Evolutionary conservation across 2,113 vertebrate species (phyloP), one percentile per base, ranked within the genome.

Genomic region (Perognathus longimembris): DNA sequence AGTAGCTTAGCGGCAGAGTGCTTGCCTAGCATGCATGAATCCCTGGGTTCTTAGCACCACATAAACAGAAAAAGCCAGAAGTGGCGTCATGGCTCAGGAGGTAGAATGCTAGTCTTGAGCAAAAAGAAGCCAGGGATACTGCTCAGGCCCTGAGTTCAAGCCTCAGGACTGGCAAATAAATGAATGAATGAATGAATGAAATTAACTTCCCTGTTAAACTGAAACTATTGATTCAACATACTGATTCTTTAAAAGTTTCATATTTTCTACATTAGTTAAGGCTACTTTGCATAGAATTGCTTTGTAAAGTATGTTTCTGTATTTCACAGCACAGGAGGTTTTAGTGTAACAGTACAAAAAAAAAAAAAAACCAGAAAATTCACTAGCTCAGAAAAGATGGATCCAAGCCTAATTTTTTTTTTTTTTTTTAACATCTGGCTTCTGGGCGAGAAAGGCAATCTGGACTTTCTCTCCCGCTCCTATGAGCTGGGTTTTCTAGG

Each of bases 341-440:
- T 90, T 86, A 90, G 88, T 96, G 94, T 90, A 95, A 95, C 17
- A 89, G 95, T 97, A 97, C 87, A 97, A 97, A 97, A 97, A 93
- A n/a, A n/a, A n/a, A n/a, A 88, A 30, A 95, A 96, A 74, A 70
- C 42, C 95, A 96, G 40, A 61, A 78, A 61, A 26, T 26, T 26
- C 82, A 94, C 22, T 38, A 96, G 90, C 88, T 95, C 7, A 32
- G 83, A 92, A 95, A n/a, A 96, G 93, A 59, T 86, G 87, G 28
- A 85, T 88, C 94, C 81, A 14, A 95, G 91, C 91, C 97, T 98
- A 98, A n/a, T n/a, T n/a, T n/a, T n/a, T n/a, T n/a, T n/a, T n/a
- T 94, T 98, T 96, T 96, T 97, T 97, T 97, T 98, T 99, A 74
- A 97, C 90, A 64, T 98, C 98, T 96, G 98, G 98, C 97, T 99